Percentiles rank a stretch among this genome's conserved stretches.
These are phyloP conservation scores for Hylomyscus alleni DNA, from an alignment of 2,797 vertebrate genomes.

Conservation along the genomic window DNA sequence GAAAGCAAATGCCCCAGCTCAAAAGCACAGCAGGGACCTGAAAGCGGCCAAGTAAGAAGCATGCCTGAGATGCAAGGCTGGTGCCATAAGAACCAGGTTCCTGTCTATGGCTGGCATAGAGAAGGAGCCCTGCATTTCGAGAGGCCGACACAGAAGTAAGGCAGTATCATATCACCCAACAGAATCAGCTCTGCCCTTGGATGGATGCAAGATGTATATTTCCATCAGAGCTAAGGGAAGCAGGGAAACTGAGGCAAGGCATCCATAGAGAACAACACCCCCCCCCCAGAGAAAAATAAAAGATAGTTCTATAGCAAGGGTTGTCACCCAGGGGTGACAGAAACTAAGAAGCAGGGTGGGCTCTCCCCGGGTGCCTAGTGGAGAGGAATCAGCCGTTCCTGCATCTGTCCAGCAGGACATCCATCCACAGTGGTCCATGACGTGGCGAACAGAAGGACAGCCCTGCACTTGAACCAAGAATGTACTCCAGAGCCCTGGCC, in stretches of 20 bases:
- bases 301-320: accelerated
- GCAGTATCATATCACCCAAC: accelerated
- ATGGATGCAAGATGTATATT: neutral
- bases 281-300: neutral
- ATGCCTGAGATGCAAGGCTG: accelerated
- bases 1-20: neutral
- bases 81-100: neutral
- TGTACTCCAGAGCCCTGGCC: neutral
- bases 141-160: neutral
- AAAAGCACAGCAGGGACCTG: neutral
- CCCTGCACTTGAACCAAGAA: accelerated
- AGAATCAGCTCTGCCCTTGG: accelerated
- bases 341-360: neutral
- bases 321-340: neutral
- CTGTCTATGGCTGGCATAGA: accelerated
- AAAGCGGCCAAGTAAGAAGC: neutral
- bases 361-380: accelerated
- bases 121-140: neutral
- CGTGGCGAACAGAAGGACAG: accelerated
- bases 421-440: accelerated
- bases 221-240: neutral
- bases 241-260: neutral
- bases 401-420: accelerated
- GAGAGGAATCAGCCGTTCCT: accelerated
- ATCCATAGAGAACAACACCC: neutral